Base-by-base conservation (phyloP, 2,113 vertebrate genomes). In the Tylochromis polylepis region DNA sequence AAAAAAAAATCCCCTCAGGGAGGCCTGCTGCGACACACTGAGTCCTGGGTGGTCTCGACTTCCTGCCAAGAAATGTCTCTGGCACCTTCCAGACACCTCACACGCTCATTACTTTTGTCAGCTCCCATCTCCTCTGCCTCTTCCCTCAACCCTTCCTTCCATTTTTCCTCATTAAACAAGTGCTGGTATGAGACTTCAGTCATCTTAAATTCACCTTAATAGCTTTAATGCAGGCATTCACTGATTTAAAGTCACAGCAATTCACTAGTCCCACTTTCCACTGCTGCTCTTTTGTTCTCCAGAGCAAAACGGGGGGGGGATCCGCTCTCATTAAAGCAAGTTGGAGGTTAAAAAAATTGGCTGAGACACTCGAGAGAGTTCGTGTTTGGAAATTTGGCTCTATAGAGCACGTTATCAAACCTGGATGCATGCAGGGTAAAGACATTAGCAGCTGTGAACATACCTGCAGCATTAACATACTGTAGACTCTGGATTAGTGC, bases 41-140 rank as follows among this genome's bases (percentile, higher is more conserved):
- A 59, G 38, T 46, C 79, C 87, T 88, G 90, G 91, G 92, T 92
- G 91, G 93, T 91, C 92, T 65, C 58, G 86, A 60, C 75, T 75
- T 11, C 27, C 82, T 56, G 91, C 87, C 92, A 93, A 83, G 34
- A 83, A 75, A 65, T 3, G 36, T 77, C 85, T 92, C 43, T 67
- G 22, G 59, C 77, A 83, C 60, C 72, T 89, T 56, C 41, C 18
- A 72, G 65, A 84, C 62, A 86, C 79, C 80, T 65, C 56, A 31
- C 43, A 60, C 72, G 9, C 79, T 84, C 62, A 84, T 85, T 83
- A 80, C 27, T 3, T 31, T 36, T 67, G 80, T 88, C 79, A 85
- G 18, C 85, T 82, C 75, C 59, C 31, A 77, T 43, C 86, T 67
- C 79, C 53, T 72, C 75, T 29, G 4, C 27, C 58, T 29, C 27